Evolutionary conservation across 2,888 invertebrate species (phyloP).

Genomic region (Nemurella pictetii): DNA sequence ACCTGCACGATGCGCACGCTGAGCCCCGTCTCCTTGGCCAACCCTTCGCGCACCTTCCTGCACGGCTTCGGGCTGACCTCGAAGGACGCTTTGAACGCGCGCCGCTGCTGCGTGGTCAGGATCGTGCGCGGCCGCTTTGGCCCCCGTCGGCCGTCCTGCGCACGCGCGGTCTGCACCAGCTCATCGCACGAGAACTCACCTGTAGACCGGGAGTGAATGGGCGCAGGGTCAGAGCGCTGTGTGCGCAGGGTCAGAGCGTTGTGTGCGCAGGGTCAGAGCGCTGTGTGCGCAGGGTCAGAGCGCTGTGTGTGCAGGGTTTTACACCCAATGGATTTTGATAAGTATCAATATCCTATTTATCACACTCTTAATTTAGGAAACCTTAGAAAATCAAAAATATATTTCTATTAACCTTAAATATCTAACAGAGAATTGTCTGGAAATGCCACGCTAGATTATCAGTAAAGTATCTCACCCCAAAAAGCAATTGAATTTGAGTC

Average conservation of each 20-base stretch:
- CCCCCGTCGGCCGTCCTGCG: constrained; percentile 68
- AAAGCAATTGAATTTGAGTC: too few species aligned
- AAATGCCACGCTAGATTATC: too few species aligned
- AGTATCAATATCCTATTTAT: too few species aligned
- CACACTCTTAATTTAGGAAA: too few species aligned
- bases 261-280: neutral
- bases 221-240: neutral
- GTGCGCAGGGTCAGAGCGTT: neutral
- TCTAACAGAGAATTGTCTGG: too few species aligned
- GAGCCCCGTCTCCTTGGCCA: constrained; percentile 82
- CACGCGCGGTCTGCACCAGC: constrained; percentile 59
- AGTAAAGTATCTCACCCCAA: too few species aligned
- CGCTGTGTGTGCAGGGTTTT: neutral
- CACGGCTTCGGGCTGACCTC: constrained; percentile 85
- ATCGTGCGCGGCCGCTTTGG: constrained; percentile 83
- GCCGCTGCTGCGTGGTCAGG: constrained; percentile 77
- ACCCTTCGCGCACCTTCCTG: constrained; percentile 76
- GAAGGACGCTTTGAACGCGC: constrained; percentile 84
- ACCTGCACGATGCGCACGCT: constrained; percentile 86
- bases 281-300: neutral
- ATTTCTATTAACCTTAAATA: too few species aligned
- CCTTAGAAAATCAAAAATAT: too few species aligned
- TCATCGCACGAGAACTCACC: constrained; percentile 65
- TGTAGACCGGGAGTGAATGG: constrained; percentile 29
- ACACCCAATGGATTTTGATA: too few species aligned